Evolutionary conservation across 1,140 invertebrate species (phyloP), one percentile per base, ranked within the genome.

Genomic region (Agraylea sexmaculata): DNA sequence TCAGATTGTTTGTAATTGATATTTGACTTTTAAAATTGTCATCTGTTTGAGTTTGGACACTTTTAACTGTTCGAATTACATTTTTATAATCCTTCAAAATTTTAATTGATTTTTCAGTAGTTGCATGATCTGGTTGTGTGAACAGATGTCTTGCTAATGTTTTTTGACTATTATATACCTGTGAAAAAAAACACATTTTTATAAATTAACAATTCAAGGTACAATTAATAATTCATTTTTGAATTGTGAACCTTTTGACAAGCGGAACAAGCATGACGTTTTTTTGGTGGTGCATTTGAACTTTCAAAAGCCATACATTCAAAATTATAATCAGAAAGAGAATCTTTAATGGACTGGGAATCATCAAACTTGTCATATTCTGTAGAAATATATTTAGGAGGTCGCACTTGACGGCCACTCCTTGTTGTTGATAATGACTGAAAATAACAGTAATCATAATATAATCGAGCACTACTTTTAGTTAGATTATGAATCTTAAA

Each of bases 21-120:
- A n/a, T n/a, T n/a, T n/a, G n/a, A n/a, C n/a, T n/a, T n/a, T n/a
- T n/a, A 25, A 7, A 25, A 25, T 8, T 8, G 7, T 25, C 8
- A 11, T 28, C 33, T 11, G 41, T 42, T 21, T 37, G 41, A 19
- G 23, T 25, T 25, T 30, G 19, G 2, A 18, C 41, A 20, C 33
- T 19, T 2, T 12, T 4, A 19, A 31, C 21, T n/a, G 23, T 8
- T 21, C 19, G 23, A 27, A 28, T 40, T 35, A 37, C 37, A 18
- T n/a, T 37, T 40, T 40, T 36, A 27, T 43, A 46, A 25, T 41
- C 36, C 18, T 39, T 32, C 16, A 50, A 27, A n/a, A 46, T 42
- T 13, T 43, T 27, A 13, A 5, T 16, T 11, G 31, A 33, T 35
- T 42, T 46, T 10, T 25, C 10, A 11, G 37, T 50, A 8, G 39